Base-by-base conservation (phyloP, 2,113 vertebrate genomes). In the Ariopsis seemanni region DNA sequence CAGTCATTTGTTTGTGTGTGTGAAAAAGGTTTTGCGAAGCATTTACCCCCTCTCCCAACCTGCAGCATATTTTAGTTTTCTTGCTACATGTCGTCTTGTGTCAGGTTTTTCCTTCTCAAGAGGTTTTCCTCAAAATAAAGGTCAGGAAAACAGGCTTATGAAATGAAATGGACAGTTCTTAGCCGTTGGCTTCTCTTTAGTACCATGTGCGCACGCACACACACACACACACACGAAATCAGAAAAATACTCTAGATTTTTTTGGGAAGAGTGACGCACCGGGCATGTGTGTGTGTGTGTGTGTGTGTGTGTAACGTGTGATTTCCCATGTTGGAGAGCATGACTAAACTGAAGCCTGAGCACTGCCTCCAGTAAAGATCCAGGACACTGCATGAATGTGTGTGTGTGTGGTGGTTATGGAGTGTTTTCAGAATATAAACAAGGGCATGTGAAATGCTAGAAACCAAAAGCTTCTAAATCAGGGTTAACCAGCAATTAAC, bases 81-180 rank as follows among this genome's bases (percentile, higher is more conserved):
- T 95, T 94, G 93, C 93, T 94, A 93, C 92, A 92, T 94, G 94
- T 95, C 94, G 93, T 92, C 84, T 95, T 94, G 92, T 93, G 94
- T 95, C 94, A 95, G 93, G 90, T 95, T 93, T 89, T 93, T 86
- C 90, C 89, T 91, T 94, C 93, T 92, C 92, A 92, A 92, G 92
- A 94, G 94, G 91, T 92, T 91, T 94, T 90, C 91, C 92, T 93
- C 91, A 94, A 94, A 91, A 93, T 93, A 96, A 95, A 95, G 94
- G 94, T 95, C 94, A 95, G 92, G 84, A 93, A 93, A 93, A 93
- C 90, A 91, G 91, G 90, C 90, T 94, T 90, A 92, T 91, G 91
- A 94, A 95, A 90, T 91, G 88, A 94, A 93, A 93, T 95, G 91
- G 95, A 96, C 95, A 95, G 94, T 89, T 93, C 94, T 93, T 94